Conservation (phyloP, 2,797 vertebrate species). For the Sorex maritimensis region DNA sequence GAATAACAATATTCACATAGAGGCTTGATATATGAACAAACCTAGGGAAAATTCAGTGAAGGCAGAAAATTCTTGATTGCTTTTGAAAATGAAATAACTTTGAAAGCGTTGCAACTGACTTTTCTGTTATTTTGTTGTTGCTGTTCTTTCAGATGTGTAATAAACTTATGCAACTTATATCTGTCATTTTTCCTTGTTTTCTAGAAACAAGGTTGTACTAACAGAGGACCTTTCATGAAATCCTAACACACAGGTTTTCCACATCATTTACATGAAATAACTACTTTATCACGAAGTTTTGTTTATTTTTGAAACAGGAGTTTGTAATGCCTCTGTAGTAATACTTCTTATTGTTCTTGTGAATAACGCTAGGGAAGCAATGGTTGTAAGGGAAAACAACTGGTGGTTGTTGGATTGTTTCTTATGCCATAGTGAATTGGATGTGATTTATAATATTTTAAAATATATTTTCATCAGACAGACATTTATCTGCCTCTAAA, state of each 20-base stretch:
- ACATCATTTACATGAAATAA: too few species aligned
- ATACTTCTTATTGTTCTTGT: fast-evolving
- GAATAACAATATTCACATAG: not conserved
- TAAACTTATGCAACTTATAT: not conserved
- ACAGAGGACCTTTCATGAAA: not conserved
- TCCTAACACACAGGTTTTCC: too few species aligned
- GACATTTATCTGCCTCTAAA: constrained; percentile 8
- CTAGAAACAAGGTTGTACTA: not conserved
- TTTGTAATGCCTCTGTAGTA: not conserved
- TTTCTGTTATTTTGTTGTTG: not conserved
- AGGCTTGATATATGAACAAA: not conserved
- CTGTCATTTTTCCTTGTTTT: not conserved
- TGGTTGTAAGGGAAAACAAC: too few species aligned
- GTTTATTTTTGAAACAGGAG: not conserved
- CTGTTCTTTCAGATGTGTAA: not conserved
- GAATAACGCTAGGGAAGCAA: fast-evolving
- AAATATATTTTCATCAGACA: not conserved
- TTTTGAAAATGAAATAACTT: not conserved
- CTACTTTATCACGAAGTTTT: not conserved
- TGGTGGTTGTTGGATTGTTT: too few species aligned
- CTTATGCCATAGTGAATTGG: too few species aligned
- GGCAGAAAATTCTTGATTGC: too few species aligned
- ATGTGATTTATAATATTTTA: not conserved
- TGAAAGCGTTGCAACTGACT: not conserved
- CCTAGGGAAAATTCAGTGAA: not conserved